Conservation (phyloP, 2,113 vertebrate species). For the Cariama cristata region DNA sequence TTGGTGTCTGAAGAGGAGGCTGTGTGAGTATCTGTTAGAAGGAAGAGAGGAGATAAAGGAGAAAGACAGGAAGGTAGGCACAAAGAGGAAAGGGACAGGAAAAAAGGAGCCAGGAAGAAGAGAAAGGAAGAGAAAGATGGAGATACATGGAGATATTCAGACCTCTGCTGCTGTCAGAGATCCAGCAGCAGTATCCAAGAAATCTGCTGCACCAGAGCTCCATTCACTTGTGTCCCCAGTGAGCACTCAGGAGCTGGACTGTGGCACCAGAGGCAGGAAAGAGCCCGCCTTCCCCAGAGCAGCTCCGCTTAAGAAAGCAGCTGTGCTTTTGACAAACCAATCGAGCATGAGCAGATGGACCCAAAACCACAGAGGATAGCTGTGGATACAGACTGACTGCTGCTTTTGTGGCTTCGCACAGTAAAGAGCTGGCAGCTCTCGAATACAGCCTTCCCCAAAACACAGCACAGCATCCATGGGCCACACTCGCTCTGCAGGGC, state of each 20-base stretch:
- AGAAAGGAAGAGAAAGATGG: background rate
- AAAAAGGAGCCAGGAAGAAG: background rate
- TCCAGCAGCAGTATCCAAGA: background rate
- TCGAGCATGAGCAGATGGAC: background rate
- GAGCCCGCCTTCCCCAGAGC: background rate
- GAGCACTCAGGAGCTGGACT: background rate
- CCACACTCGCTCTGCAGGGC: background rate
- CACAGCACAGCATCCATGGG: background rate
- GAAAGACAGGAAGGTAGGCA: background rate
- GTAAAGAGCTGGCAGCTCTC: background rate
- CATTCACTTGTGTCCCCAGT: background rate
- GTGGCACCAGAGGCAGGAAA: background rate
- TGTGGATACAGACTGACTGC: background rate
- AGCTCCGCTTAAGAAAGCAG: background rate
- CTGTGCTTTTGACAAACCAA: background rate
- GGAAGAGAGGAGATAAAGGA: background rate
- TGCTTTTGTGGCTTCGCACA: background rate
- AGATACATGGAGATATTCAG: background rate
- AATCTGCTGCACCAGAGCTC: background rate
- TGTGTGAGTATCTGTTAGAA: background rate
- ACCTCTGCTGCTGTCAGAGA: background rate
- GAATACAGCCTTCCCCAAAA: background rate
- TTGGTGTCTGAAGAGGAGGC: background rate
- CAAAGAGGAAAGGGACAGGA: background rate
- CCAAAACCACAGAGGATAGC: background rate